A percentile compares a stretch with the other conserved stretches of the same genome.
Evolutionary conservation across 2,113 vertebrate genomes (phyloP).

Genomic region (Fregetta grallaria): DNA sequence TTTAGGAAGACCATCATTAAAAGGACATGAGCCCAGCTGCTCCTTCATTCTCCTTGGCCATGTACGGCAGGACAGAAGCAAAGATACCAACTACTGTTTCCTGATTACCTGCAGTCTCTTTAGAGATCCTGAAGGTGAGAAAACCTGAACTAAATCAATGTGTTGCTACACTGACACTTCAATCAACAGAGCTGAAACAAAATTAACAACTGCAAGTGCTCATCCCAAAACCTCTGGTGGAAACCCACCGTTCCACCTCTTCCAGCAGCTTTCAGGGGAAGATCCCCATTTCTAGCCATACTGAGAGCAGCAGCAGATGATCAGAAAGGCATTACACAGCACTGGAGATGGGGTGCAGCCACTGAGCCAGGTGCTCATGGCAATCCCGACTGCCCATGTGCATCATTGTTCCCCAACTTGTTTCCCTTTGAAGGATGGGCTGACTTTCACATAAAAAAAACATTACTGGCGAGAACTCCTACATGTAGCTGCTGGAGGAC

Average conservation of each 20-base stretch:
- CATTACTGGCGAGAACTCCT: not conserved
- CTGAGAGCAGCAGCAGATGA: not conserved
- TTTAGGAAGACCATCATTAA: not conserved
- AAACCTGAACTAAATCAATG: not conserved
- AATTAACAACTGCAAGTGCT: not conserved
- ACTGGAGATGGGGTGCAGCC: not conserved
- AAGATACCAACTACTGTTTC: not conserved
- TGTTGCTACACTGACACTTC: not conserved
- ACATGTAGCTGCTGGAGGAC: not conserved
- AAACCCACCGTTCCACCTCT: not conserved
- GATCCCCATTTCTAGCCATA: not conserved
- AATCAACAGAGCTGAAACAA: not conserved
- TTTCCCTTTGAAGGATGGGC: not conserved
- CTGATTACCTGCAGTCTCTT: not conserved
- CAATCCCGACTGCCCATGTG: fast-evolving
- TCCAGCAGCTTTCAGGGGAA: not conserved
- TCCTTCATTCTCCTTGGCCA: not conserved
- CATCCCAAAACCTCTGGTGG: not conserved
- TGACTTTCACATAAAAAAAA: not conserved
- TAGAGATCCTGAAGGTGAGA: not conserved
- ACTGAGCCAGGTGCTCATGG: not conserved
- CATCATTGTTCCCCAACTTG: fast-evolving
- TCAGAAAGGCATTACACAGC: not conserved
- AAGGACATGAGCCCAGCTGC: not conserved
- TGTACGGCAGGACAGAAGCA: not conserved